These are phyloP conservation scores for Polydrusus cervinus DNA, from an alignment of 2,888 invertebrate genomes.

Conservation along the genomic window DNA sequence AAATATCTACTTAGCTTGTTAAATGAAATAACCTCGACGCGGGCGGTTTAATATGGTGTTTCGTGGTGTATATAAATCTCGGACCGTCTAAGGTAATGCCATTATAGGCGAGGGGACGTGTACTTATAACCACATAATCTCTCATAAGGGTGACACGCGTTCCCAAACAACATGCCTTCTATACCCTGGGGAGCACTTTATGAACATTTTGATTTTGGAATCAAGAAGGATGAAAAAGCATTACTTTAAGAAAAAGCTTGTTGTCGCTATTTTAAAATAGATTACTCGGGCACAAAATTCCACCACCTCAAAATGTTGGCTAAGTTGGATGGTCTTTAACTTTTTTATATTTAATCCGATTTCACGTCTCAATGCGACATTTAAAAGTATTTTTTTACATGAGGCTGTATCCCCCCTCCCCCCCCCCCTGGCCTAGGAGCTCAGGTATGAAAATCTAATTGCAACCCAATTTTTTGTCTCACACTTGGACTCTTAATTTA, in stretches of 20 bases:
- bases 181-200: conserved; percentile 70
- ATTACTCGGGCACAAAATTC: no score
- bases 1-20: conserved; percentile 55
- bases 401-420: no score
- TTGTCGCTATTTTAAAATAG: neutral
- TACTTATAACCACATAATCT: conserved; percentile 68
- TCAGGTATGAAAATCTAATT: no score
- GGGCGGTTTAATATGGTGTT: conserved; percentile 55
- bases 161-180: conserved; percentile 66
- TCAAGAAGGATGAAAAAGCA: conserved; percentile 45
- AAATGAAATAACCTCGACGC: conserved; percentile 54
- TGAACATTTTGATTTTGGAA: conserved; percentile 72
- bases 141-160: conserved; percentile 69
- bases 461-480: no score
- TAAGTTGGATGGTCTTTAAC: no score
- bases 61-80: conserved; percentile 56
- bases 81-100: conserved; percentile 60
- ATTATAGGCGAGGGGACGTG: conserved; percentile 59
- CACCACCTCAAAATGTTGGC: no score
- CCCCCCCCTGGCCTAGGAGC: no score
- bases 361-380: no score
- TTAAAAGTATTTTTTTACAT: no score
- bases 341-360: no score
- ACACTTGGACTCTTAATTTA: no score
- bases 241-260: neutral